Evolutionary conservation across 2,797 vertebrate genomes (phyloP).

Genomic region (Sphaeramia orbicularis): DNA sequence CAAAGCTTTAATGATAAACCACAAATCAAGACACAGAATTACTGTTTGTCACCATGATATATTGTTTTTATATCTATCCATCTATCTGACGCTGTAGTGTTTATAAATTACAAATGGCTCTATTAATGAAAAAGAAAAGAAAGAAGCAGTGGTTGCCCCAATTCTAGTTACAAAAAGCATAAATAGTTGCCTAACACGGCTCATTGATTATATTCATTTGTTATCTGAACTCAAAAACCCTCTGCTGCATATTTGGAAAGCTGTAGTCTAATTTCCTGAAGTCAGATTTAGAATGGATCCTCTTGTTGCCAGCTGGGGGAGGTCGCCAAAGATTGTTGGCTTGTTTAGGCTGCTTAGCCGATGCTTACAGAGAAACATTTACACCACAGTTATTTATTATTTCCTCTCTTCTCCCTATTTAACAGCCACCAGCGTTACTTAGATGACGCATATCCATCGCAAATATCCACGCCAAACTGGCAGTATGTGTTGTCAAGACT

Average conservation of each 20-base stretch:
- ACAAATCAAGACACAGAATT: not conserved
- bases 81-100: not conserved
- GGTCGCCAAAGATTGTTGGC: not conserved
- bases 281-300: conserved; percentile 26
- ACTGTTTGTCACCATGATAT: no score
- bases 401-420: conserved; percentile 45
- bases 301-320: conserved; percentile 17
- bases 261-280: conserved; percentile 24
- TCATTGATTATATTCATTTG: not conserved
- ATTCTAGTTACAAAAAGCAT: not conserved
- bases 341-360: conserved; percentile 23
- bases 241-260: conserved; percentile 2
- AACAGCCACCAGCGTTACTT: conserved; percentile 35
- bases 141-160: not conserved
- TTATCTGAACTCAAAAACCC: conserved; percentile 1
- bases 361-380: conserved; percentile 27
- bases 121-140: not conserved
- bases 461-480: conserved; percentile 37
- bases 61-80: not conserved
- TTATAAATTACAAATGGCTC: not conserved
- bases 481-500: conserved; percentile 12
- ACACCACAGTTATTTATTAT: conserved; percentile 34
- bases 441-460: conserved; percentile 12
- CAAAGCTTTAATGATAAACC: not conserved
- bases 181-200: not conserved